Evolutionary conservation across 2,113 vertebrate species (phyloP), one percentile per base, ranked within the genome.

Genomic region (Apteryx mantelli): DNA sequence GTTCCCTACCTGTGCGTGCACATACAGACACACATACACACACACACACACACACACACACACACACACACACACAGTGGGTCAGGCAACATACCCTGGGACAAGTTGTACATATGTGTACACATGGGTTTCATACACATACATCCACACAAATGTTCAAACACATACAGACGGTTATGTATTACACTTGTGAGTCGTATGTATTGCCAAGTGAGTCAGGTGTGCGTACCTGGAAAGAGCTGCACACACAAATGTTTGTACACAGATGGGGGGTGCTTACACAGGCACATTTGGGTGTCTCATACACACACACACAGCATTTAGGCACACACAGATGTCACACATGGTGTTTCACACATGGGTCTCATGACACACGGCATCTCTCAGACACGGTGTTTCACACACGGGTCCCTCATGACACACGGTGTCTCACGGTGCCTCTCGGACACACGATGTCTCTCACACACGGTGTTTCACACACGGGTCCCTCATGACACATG

Each of bases 371-470:
- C 44, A 46, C 44, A 46, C 15, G 44, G 44, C 19, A 12, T 48
- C 46, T 48, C 46, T 19, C 28, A n/a, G 36, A 14, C 44, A 16
- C 44, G 44, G 7, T 38, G 18, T 28, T 55, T 30, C 18, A 13
- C 66, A 13, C 3, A 1, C 5, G 60, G 13, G 40, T 34, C 50
- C 34, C 74, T 16, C 18, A 5, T 7, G 30, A 36, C 8, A 25
- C 63, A 13, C 0, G 9, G 28, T 9, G 50, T 42, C 48, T 34
- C 40, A 25, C 55, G 5, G 46, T 3, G 9, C 2, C 52, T 68
- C 25, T 42, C 70, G 2, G 40, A 4, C 11, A 10, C 2, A 3
- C 2, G 1, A 73, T 32, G 16, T 28, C 13, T 46, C 22, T 11
- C 46, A 50, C n/a, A 58, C 11, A 3, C 22, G 6, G 8, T 42